Base-by-base conservation (phyloP, 2,888 invertebrate genomes). In the Drosophila imparisetae region DNA sequence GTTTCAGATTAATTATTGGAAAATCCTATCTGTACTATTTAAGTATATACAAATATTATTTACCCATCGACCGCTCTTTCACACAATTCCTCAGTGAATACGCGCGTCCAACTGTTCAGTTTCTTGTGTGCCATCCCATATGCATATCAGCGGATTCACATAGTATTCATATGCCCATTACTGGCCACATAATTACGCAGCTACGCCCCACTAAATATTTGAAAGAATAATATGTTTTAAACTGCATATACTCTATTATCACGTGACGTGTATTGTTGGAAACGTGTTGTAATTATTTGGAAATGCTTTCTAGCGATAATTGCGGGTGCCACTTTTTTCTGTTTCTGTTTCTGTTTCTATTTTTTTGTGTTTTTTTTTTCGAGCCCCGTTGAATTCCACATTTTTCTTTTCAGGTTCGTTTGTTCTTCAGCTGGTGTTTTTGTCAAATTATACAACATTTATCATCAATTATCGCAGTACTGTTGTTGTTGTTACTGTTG, bases 391-490 rank as follows among this genome's bases (percentile, higher is more conserved):
- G n/a, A 65, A 58, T 73, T 55, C 48, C 53, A 62, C 34, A 68
- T 62, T 63, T 63, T 61, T 58, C 52, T 52, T 58, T 70, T 49
- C 57, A 70, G 71, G 61, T 78, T 66, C 57, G 63, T 80, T 71
- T 66, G 71, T 73, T 63, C 57, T 60, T 83, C 75, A 66, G 58
- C 68, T 66, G 54, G 61, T 80, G 69, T 78, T 76, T 72, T 89
- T 89, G 85, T 90, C 91, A 91, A 92, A 92, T 91, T 91, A 90
- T 88, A 91, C 81, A 90, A 91, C 91, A 92, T 91, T 91, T 92
- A 91, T 91, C 92, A 92, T 90, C 91, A 91, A 91, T 91, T 91
- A 91, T 92, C 90, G 83, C 89, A 81, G 80, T 74, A 78, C 69
- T 78, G 73, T 68, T 69, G 66, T 65, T 65, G 64, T 10, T 21